Percentiles rank a stretch among this genome's conserved stretches.
Conservation (phyloP, 2,797 vertebrate genomes). For the Xenopus petersii region DNA sequence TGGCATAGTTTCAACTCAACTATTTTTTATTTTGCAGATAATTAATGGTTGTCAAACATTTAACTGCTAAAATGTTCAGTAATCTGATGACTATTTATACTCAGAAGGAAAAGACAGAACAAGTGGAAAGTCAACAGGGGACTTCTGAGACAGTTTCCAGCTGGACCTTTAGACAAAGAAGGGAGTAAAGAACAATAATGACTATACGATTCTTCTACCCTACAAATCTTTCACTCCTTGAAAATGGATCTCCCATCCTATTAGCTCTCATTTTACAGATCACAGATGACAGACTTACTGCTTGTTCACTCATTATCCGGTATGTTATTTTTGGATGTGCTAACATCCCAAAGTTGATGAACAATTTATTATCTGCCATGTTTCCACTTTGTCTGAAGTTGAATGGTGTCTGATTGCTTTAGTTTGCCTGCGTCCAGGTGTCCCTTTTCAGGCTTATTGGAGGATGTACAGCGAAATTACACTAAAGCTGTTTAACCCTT, state of each 20-base stretch:
- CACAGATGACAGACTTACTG: slow-evolving; percentile 11
- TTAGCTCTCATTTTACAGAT: slow-evolving; percentile 6
- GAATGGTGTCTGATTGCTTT: slow-evolving; percentile 16
- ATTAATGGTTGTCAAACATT: no score
- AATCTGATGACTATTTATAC: no score
- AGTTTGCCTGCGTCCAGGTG: background rate
- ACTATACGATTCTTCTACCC: background rate
- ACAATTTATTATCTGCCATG: slow-evolving; percentile 13
- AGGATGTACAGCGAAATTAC: background rate
- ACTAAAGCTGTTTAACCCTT: background rate
- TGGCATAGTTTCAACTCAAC: no score
- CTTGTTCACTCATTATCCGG: slow-evolving; percentile 7
- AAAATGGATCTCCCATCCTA: slow-evolving; percentile 7
- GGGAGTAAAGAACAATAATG: background rate
- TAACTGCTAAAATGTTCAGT: no score
- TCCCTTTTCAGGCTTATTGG: slow-evolving; percentile 6
- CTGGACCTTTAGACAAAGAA: background rate
- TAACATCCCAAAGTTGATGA: slow-evolving; percentile 9
- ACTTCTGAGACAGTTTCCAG: background rate
- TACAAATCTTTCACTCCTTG: slow-evolving; percentile 11
- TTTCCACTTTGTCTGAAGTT: slow-evolving; percentile 16
- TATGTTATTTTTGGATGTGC: slow-evolving; percentile 6
- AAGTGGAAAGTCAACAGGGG: background rate
- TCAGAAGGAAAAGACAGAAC: no score
- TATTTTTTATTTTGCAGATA: no score